Evolutionary conservation across 2,113 vertebrate species (phyloP).

Genomic region (Gnathonemus echidnorhynchus): DNA sequence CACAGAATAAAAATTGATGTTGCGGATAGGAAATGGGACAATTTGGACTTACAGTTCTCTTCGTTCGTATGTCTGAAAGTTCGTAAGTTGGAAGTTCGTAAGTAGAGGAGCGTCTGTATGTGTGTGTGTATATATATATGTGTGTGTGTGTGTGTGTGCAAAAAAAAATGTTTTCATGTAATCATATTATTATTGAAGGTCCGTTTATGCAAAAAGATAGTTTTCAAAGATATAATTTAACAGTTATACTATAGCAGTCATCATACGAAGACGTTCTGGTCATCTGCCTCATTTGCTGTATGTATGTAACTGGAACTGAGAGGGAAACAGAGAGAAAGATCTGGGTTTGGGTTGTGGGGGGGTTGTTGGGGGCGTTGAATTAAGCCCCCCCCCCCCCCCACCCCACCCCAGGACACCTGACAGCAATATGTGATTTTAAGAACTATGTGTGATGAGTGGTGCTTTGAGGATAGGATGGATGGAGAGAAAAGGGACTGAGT

Average conservation of each 20-base stretch:
- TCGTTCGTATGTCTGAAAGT: no score
- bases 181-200: background rate
- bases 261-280: background rate
- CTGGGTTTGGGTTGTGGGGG: conserved; percentile 48
- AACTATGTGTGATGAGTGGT: conserved; percentile 30
- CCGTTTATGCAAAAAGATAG: background rate
- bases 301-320: background rate
- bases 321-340: conserved; percentile 16
- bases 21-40: no score
- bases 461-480: conserved; percentile 31
- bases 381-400: conserved; percentile 43
- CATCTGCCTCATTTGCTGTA: background rate
- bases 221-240: background rate
- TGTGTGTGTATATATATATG: no score
- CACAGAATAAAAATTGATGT: no score
- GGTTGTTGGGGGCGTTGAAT: conserved; percentile 56
- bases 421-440: conserved; percentile 35
- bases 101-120: no score
- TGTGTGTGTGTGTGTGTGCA: no score
- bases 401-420: no score
- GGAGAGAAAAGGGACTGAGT: conserved; percentile 40
- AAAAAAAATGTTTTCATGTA: background rate
- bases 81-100: no score
- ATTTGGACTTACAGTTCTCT: no score
- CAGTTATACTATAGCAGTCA: background rate